Evolutionary conservation across 2,113 vertebrate species (phyloP).

Genomic region (Genyomyrus donnyi): DNA sequence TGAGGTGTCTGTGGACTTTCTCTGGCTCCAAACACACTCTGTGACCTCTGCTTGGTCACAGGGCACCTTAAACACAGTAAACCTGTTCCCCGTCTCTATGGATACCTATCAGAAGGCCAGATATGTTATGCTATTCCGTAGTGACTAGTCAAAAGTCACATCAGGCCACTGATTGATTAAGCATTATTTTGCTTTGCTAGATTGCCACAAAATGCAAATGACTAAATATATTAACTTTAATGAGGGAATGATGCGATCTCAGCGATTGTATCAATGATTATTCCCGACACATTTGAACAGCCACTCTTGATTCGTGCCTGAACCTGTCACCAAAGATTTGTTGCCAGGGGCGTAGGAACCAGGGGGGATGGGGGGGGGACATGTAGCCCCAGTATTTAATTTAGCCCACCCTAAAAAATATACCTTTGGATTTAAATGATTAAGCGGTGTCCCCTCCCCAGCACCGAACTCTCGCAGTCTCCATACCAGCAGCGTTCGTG

Average conservation of each 20-base stretch:
- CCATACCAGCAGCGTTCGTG: constrained; percentile 21
- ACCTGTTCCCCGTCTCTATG: not conserved
- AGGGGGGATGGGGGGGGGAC: not conserved
- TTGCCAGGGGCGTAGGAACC: not conserved
- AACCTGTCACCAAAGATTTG: not conserved
- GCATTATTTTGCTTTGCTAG: not conserved
- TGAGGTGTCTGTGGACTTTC: not conserved
- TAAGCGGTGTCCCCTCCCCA: not conserved
- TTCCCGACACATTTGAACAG: not conserved
- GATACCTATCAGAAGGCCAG: not conserved
- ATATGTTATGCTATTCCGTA: not conserved
- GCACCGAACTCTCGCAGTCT: not conserved
- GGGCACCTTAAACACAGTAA: not conserved
- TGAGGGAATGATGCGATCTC: not conserved
- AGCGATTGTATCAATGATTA: not conserved
- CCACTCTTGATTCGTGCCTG: not conserved
- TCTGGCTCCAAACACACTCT: not conserved
- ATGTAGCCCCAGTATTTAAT: not conserved
- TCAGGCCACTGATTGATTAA: not conserved
- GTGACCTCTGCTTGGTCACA: not conserved
- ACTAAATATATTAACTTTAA: not conserved
- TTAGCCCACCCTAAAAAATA: not conserved
- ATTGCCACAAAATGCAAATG: not conserved
- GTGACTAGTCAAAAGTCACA: not conserved
- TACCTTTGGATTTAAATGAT: not conserved